Base-by-base conservation (phyloP, 2,888 invertebrate genomes). In the Ptychoptera contaminata region DNA sequence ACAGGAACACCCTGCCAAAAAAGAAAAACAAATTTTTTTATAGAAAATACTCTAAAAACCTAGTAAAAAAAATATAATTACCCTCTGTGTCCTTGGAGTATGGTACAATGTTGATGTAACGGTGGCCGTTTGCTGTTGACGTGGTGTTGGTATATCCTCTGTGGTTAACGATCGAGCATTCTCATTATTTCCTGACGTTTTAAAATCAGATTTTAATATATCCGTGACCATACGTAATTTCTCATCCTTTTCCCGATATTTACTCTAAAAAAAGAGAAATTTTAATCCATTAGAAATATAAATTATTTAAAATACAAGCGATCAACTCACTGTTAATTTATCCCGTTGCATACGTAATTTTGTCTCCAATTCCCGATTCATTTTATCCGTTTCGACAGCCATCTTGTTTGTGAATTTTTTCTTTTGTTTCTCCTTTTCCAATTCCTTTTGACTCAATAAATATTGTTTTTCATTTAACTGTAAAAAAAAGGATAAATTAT, bases 331-430 rank as follows among this genome's bases (percentile, higher is more conserved):
- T 53, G 69, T 67, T 47, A 72, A 55, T 50, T 73, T 73, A 37
- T 72, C 71, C 8, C 74, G 66, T 53, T 77, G 76, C 50, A 71
- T 68, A 10, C 72, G 67, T 45, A 78, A 56, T 56, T 75, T 76
- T 4, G 65, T 59, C 51, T 79, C 76, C 14, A 82, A 68, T 60
- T 86, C 83, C 40, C 77, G 76, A 15, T 74, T 78, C 61, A 76
- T 70, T 58, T 80, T 83, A 51, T 85, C 85, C 47, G 79, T 79
- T 59, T 84, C 82, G 1, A 73, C 72, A 1, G 78, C 82, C 23
- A 84, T 73, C 55, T 75, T 76, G 9, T 74, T 66, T 48, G 70
- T 71, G 50, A 70, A 73, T 58, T 76, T 77, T 39, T 76, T 70
- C 56, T 77, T 79, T 48, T 74, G 74, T 47, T 76, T 76, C 52